A percentile compares a stretch with the other conserved stretches of the same genome.
phyloP scores from a whole-genome alignment of 2,888 invertebrate species.

The Mimas tiliae region DNA sequence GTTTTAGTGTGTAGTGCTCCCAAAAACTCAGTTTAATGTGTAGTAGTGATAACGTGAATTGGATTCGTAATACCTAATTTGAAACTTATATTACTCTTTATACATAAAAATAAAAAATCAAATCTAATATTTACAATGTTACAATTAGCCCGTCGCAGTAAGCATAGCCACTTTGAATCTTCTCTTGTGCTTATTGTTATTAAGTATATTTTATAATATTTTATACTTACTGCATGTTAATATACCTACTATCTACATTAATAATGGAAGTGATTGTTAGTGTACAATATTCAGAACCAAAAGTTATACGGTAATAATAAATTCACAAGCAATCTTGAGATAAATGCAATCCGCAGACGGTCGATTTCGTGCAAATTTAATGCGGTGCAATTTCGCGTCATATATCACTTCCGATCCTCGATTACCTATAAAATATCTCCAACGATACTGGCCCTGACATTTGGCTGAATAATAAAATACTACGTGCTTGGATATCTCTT shows the following conservation, averaged over 20 bases:
- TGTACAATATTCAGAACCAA: background rate
- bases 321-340: conserved; percentile 18
- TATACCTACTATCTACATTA: background rate
- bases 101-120: too few relatives aligned
- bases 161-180: too few relatives aligned
- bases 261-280: background rate
- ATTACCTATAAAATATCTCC: conserved; percentile 10
- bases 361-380: conserved; percentile 15
- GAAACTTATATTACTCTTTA: too few relatives aligned
- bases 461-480: conserved; percentile 29
- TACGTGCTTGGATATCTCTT: conserved; percentile 61
- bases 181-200: too few relatives aligned
- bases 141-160: too few relatives aligned
- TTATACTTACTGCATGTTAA: too few relatives aligned
- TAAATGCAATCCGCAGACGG: conserved; percentile 1
- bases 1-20: too few relatives aligned
- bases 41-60: too few relatives aligned
- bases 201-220: too few relatives aligned
- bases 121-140: background rate
- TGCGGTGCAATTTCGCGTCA: conserved; percentile 12
- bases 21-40: too few relatives aligned
- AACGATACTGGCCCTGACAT: background rate
- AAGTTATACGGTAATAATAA: background rate
- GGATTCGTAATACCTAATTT: too few relatives aligned
- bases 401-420: conserved; percentile 16